Evolutionary conservation across 2,113 vertebrate species (phyloP).

Genomic region (Odobenus rosmarus): DNA sequence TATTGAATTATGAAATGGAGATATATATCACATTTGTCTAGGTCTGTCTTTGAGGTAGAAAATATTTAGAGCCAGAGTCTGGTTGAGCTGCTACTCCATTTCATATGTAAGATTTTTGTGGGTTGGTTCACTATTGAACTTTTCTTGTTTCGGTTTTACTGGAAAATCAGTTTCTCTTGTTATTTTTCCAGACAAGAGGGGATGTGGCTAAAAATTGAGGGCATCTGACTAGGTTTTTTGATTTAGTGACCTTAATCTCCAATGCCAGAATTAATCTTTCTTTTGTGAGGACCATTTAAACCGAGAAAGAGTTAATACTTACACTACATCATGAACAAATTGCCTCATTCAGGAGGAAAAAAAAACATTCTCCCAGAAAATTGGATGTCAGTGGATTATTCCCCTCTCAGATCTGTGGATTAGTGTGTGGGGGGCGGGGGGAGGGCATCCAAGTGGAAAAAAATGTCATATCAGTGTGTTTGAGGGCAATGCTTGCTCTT

Average conservation of each 20-base stretch:
- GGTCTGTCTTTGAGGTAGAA: not conserved
- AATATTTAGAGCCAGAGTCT: not conserved
- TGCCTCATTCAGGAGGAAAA: slow-evolving; percentile 69
- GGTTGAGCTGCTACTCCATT: not conserved
- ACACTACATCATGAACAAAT: slow-evolving; percentile 69
- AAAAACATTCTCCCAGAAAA: slow-evolving; percentile 74
- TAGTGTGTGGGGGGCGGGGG: slow-evolving; percentile 70
- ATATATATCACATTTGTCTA: not conserved
- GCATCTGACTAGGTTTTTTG: slow-evolving; percentile 54
- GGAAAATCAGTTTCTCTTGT: not conserved
- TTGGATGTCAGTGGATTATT: slow-evolving; percentile 82
- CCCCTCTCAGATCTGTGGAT: slow-evolving; percentile 78
- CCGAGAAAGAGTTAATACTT: slow-evolving; percentile 80
- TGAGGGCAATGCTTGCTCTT: slow-evolving; percentile 51
- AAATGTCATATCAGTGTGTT: slow-evolving; percentile 67
- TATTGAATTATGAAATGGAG: not conserved
- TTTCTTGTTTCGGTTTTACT: not conserved
- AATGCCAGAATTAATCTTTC: slow-evolving; percentile 60
- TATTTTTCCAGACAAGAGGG: slow-evolving; percentile 43
- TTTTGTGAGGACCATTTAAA: slow-evolving; percentile 61
- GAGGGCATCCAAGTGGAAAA: slow-evolving; percentile 79
- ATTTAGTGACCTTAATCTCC: slow-evolving; percentile 51
- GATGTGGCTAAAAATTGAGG: slow-evolving; percentile 52
- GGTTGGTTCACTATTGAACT: not conserved
- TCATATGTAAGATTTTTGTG: not conserved